These are phyloP conservation scores for Conomelus anceps DNA, from an alignment of 2,888 invertebrate species.

Conservation along the genomic window DNA sequence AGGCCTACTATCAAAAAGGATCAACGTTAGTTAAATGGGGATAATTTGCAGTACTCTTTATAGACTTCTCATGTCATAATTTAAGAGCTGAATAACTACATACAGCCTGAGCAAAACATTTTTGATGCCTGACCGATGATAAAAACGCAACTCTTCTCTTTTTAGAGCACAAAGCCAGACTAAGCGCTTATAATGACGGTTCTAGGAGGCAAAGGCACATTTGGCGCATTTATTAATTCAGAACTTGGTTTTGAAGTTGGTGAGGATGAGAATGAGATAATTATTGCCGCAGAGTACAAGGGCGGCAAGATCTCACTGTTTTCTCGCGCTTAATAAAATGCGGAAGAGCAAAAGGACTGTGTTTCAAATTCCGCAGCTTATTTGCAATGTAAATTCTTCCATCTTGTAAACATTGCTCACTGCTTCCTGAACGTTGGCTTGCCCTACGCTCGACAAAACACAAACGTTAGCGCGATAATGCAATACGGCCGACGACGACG, in stretches of 20 bases:
- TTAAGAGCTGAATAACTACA: background rate
- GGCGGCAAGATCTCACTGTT: background rate
- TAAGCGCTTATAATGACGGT: background rate
- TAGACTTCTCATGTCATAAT: background rate
- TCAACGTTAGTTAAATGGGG: no score
- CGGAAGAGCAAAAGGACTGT: background rate
- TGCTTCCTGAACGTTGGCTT: background rate
- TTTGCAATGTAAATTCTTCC: background rate
- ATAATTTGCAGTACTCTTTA: background rate
- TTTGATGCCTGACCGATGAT: background rate
- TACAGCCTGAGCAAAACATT: background rate
- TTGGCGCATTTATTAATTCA: background rate
- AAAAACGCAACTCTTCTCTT: background rate
- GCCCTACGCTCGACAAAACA: background rate
- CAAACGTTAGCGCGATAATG: background rate
- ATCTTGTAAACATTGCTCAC: background rate
- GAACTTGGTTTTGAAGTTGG: no score
- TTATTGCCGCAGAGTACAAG: background rate
- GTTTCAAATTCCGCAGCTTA: background rate
- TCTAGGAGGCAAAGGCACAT: background rate
- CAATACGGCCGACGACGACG: background rate
- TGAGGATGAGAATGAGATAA: background rate
- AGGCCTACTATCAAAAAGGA: no score
- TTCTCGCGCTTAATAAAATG: background rate
- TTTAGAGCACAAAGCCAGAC: background rate